Percentiles rank a stretch among this genome's conserved stretches.
phyloP scores from a whole-genome alignment of 2,797 vertebrate species.

The Microctenopoma steveboyesi region DNA sequence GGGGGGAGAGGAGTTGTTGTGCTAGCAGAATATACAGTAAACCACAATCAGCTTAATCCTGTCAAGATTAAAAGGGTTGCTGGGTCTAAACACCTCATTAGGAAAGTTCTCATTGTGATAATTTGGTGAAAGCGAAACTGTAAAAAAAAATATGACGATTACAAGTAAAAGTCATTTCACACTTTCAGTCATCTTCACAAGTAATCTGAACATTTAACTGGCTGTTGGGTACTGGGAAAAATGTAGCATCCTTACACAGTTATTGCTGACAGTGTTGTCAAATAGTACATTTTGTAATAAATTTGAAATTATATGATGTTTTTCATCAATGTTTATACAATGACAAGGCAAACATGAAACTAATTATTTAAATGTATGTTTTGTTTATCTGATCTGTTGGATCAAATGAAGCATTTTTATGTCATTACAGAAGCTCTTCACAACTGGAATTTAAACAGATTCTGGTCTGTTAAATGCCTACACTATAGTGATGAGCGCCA shows the following conservation, averaged over 20 bases:
- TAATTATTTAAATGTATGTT: not conserved
- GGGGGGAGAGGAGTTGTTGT: not conserved
- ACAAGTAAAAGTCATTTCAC: slow-evolving; percentile 30
- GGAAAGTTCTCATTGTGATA: slow-evolving; percentile 17
- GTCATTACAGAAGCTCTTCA: slow-evolving; percentile 19
- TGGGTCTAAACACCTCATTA: slow-evolving; percentile 28
- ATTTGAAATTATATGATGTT: slow-evolving; percentile 44
- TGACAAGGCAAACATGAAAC: slow-evolving; percentile 28
- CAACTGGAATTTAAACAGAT: slow-evolving; percentile 9
- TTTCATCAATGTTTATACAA: slow-evolving; percentile 40
- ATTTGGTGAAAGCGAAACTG: slow-evolving; percentile 25
- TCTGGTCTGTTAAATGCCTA: slow-evolving; percentile 5
- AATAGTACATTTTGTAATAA: slow-evolving; percentile 53
- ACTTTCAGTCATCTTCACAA: not conserved
- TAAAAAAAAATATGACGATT: slow-evolving; percentile 28
- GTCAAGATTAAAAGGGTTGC: slow-evolving; percentile 27
- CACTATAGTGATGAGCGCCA: slow-evolving; percentile 32
- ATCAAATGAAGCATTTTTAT: slow-evolving; percentile 6
- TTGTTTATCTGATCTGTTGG: not conserved
- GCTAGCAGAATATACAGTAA: slow-evolving; percentile 26
- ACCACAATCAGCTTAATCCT: slow-evolving; percentile 14
- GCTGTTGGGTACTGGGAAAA: slow-evolving; percentile 17
- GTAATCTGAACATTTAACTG: slow-evolving; percentile 43
- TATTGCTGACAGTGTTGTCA: slow-evolving; percentile 43
- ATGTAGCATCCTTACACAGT: slow-evolving; percentile 18